phyloP scores from a whole-genome alignment of 2,113 vertebrate genomes.

The Calypte anna region DNA sequence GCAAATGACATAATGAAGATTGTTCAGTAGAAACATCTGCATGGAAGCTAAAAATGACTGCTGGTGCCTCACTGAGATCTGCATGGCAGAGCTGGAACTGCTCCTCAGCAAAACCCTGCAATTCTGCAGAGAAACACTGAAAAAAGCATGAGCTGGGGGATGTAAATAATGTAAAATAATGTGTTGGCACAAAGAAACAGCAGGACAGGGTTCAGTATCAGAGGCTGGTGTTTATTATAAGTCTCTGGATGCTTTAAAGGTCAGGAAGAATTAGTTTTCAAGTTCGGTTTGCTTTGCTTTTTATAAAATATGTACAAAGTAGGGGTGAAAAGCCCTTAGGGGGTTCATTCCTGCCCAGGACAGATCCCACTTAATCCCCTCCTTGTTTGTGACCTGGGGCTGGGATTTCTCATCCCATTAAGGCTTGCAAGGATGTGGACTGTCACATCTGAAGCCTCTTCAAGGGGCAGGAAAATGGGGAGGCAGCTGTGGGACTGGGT shows the following conservation, averaged over 20 bases:
- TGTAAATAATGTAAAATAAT: background rate
- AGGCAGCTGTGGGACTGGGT: background rate
- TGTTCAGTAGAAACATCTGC: background rate
- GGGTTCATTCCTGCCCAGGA: background rate
- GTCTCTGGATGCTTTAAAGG: background rate
- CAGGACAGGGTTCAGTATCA: background rate
- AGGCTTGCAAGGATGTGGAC: background rate
- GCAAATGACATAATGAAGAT: background rate
- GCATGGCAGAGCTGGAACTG: background rate
- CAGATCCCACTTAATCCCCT: background rate
- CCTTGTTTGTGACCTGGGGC: fast-evolving
- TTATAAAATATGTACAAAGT: background rate
- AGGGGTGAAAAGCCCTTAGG: background rate
- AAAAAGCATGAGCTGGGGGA: background rate
- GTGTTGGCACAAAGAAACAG: background rate
- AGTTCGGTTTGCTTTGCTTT: too few relatives aligned
- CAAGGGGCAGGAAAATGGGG: background rate
- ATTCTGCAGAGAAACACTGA: background rate
- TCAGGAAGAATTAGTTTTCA: background rate
- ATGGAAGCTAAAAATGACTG: background rate
- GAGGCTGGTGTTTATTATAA: background rate
- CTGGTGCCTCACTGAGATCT: background rate
- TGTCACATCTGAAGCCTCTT: background rate
- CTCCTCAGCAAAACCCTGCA: background rate
- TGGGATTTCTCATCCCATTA: background rate